phyloP scores from a whole-genome alignment of 2,888 invertebrate genomes.

The Drosophila nigricruria region DNA sequence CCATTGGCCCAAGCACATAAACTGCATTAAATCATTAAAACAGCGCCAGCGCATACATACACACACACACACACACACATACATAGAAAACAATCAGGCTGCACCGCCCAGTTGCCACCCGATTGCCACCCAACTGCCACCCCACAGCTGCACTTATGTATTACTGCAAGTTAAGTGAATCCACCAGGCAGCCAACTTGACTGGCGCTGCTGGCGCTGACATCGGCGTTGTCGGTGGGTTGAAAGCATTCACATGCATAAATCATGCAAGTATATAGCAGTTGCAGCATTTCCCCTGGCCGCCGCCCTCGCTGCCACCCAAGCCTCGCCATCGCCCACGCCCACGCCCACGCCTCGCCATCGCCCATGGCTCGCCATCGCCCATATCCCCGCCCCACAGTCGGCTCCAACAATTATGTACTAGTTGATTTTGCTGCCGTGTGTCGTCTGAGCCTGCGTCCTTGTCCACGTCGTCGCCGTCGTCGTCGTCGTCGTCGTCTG shows the following conservation, averaged over 20 bases:
- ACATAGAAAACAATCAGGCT: constrained; percentile 10
- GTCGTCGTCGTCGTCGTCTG: constrained; percentile 47
- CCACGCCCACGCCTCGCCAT: background rate
- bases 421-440: constrained; percentile 59
- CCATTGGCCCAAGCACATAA: constrained; percentile 61
- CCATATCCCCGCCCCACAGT: constrained; percentile 4
- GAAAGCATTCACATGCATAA: constrained; percentile 63
- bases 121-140: constrained; percentile 5
- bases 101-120: constrained; percentile 7
- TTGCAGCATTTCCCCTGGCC: constrained; percentile 13
- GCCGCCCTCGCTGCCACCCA: background rate
- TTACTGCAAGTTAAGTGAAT: constrained; percentile 42
- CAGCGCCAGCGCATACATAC: constrained; percentile 29
- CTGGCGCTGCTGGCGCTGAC: constrained; percentile 35
- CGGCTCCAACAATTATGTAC: constrained; percentile 57
- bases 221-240: constrained; percentile 38
- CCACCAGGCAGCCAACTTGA: constrained; percentile 18
- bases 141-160: constrained; percentile 25
- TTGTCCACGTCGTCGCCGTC: background rate
- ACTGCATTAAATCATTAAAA: constrained; percentile 74
- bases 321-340: background rate
- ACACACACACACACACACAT: background rate
- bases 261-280: constrained; percentile 55
- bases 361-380: background rate
- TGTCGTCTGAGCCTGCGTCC: constrained; percentile 30